Conservation (phyloP, 1,140 invertebrate genomes). For the Procambarus clarkii region DNA sequence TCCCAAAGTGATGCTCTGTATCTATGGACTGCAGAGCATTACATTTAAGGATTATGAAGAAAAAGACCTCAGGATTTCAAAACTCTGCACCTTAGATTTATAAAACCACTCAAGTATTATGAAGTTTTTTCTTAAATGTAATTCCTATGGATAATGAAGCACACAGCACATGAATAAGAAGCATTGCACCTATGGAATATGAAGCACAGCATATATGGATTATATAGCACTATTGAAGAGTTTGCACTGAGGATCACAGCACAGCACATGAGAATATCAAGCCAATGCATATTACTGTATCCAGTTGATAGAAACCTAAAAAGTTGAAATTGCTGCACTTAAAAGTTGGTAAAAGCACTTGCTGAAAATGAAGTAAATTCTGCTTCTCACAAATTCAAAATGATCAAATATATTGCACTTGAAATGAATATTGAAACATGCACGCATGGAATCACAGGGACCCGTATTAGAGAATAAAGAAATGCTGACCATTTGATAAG, state of each 20-base stretch:
- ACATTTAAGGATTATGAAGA: neutral
- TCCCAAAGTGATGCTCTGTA: neutral
- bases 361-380: too few relatives aligned
- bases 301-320: neutral
- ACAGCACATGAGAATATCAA: neutral
- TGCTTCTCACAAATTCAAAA: too few relatives aligned
- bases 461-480: too few relatives aligned
- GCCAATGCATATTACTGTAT: neutral
- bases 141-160: neutral
- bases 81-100: neutral
- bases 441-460: too few relatives aligned
- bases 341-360: too few relatives aligned
- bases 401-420: too few relatives aligned
- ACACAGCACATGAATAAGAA: neutral
- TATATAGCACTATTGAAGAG: neutral
- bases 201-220: conserved; percentile 24
- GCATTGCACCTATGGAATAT: conserved; percentile 20
- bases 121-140: too few relatives aligned
- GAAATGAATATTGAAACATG: too few relatives aligned
- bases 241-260: conserved; percentile 22
- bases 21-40: neutral
- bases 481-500: too few relatives aligned
- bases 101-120: neutral
- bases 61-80: neutral
- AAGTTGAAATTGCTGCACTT: neutral